phyloP scores from a whole-genome alignment of 2,113 vertebrate species.

The Eubucco bourcierii region DNA sequence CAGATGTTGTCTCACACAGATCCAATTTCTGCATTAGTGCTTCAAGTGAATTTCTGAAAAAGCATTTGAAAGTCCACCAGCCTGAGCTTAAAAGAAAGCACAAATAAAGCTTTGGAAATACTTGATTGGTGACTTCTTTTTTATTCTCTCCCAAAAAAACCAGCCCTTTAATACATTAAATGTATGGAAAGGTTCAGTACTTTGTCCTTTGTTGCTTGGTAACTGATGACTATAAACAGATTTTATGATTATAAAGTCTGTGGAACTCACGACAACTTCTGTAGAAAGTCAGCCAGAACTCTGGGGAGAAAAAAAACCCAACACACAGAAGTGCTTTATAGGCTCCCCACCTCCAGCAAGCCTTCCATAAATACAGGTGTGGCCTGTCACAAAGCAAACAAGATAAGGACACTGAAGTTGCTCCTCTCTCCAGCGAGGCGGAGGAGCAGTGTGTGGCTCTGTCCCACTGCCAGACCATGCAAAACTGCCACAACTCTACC shows the following conservation, averaged over 20 bases:
- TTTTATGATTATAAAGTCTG: constrained; percentile 70
- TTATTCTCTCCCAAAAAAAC: neutral
- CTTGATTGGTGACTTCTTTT: neutral
- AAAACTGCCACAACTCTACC: neutral
- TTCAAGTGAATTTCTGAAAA: neutral
- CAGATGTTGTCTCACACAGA: neutral
- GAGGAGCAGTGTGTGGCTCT: neutral
- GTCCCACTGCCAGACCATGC: too few species aligned
- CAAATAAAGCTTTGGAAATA: neutral
- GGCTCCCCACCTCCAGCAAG: neutral
- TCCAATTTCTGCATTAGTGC: neutral
- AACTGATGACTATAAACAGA: constrained; percentile 73
- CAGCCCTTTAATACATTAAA: constrained; percentile 12
- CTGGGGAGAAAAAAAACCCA: neutral
- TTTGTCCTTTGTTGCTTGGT: constrained; percentile 78
- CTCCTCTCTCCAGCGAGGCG: neutral
- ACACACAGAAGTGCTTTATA: neutral
- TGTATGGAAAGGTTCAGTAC: constrained; percentile 62
- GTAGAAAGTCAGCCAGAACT: constrained; percentile 39
- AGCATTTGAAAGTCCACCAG: neutral
- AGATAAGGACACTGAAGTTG: neutral
- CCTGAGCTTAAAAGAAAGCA: neutral
- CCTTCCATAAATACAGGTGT: neutral
- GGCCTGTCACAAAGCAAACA: neutral
- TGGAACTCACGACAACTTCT: constrained; percentile 54